A percentile compares a stretch with the other conserved stretches of the same genome.
Conservation (phyloP, 2,888 invertebrate genomes). For the Microctonus hyperodae region DNA sequence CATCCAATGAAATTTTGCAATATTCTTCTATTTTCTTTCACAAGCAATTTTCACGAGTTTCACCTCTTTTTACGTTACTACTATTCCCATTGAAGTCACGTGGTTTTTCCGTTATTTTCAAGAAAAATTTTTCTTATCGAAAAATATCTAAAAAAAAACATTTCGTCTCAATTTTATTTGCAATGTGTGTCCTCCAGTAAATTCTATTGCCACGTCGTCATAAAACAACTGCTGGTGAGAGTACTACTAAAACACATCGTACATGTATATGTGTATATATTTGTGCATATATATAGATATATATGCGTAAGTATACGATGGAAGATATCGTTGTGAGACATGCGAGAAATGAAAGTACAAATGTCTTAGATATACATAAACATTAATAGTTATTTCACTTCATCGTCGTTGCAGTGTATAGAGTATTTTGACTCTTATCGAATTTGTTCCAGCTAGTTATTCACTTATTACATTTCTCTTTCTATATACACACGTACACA, state of each 20-base stretch:
- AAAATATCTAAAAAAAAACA: slow-evolving; percentile 36
- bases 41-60: no score
- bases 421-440: slow-evolving; percentile 13
- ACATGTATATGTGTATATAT: background rate
- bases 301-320: slow-evolving; percentile 1
- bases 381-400: background rate
- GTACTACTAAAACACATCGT: background rate
- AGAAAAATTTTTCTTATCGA: slow-evolving; percentile 38
- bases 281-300: slow-evolving; percentile 4
- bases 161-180: slow-evolving; percentile 27
- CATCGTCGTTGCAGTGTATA: background rate
- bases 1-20: background rate
- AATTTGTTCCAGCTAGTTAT: slow-evolving; percentile 8
- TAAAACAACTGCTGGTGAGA: slow-evolving; percentile 32
- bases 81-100: no score
- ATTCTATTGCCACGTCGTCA: slow-evolving; percentile 40
- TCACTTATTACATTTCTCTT: background rate
- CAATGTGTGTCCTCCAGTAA: slow-evolving; percentile 23
- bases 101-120: background rate
- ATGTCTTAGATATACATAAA: background rate
- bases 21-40: background rate
- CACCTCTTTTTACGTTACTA: no score
- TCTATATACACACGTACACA: background rate
- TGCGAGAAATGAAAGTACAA: slow-evolving; percentile 34
- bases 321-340: slow-evolving; percentile 11